Base-by-base conservation (phyloP, 2,888 invertebrate species). In the Eupithecia abbreviata region DNA sequence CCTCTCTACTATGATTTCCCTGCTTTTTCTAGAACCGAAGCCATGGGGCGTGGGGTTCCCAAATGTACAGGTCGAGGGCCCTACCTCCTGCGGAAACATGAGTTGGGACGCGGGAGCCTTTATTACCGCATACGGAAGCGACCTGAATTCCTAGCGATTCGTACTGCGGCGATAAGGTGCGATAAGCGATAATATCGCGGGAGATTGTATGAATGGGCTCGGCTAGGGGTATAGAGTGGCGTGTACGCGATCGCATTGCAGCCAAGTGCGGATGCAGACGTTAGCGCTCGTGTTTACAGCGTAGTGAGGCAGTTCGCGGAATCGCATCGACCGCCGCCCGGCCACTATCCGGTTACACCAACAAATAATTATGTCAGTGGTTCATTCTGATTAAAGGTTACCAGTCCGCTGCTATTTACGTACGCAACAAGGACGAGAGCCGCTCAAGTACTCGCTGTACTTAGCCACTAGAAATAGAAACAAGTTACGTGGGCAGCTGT, bases 11-110 rank as follows among this genome's bases (percentile, higher is more conserved):
- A 89, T 91, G 87, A 92, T 95, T 77, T 95, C 84, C 94, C 95
- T 95, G 94, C 90, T 88, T 94, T 95, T 91, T 95, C 95, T 95
- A 92, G 94, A 94, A 88, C 89, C 92, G 87, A 90, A 91, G 91
- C 91, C 92, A 95, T 86, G 82, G 85, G 91, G 90, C 91, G 80
- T 91, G 88, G 86, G 92, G 88, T 89, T 93, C 95, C 95, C 95
- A 95, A 95, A 95, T 94, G 93, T 89, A 88, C 95, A 95, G 95
- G 95, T 89, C 88, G 80, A 66, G 72, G 66, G 43, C 75, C 68
- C 51, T 77, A 77, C 67, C 66, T 66, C n/a, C 65, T 10, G 49
- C 55, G 66, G n/a, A 68, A 77, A 69, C 41, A 7, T 0, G 58
- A n/a, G 58, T 58, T 47, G 49, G 77, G 42, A 73, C 72, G 49